Conservation (phyloP, 2,888 invertebrate genomes). For the Pomacea canaliculata region DNA sequence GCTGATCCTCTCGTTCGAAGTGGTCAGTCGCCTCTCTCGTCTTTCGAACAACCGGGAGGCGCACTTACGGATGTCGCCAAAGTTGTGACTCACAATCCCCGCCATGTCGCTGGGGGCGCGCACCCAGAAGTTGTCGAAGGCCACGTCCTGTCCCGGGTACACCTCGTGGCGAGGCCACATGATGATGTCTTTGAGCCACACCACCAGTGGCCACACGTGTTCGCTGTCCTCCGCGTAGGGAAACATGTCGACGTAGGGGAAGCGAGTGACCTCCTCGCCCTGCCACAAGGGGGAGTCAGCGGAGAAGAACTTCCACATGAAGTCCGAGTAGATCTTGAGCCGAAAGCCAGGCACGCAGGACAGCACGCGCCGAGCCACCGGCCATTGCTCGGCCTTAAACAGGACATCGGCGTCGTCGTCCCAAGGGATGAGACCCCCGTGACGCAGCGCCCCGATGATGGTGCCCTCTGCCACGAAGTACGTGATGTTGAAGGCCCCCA, state of each 20-base stretch:
- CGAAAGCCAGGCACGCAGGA: slow-evolving; percentile 31
- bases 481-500: slow-evolving; percentile 31
- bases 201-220: slow-evolving; percentile 32
- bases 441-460: slow-evolving; percentile 29
- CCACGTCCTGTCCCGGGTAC: slow-evolving; percentile 7
- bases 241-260: slow-evolving; percentile 34
- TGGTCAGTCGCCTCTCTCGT: slow-evolving; percentile 24
- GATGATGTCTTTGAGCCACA: slow-evolving; percentile 34
- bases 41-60: slow-evolving; percentile 29
- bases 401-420: slow-evolving; percentile 32
- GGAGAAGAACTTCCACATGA: slow-evolving; percentile 34
- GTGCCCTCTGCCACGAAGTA: slow-evolving; percentile 31
- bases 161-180: slow-evolving; percentile 22
- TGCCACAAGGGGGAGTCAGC: slow-evolving; percentile 28
- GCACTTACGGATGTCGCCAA: slow-evolving; percentile 24
- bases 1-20: slow-evolving; percentile 15
- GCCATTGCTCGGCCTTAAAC: slow-evolving; percentile 30
- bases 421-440: slow-evolving; percentile 34
- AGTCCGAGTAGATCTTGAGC: slow-evolving; percentile 32
- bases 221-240: slow-evolving; percentile 29
- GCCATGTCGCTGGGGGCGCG: slow-evolving; percentile 13
- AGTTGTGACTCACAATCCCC: slow-evolving; percentile 11
- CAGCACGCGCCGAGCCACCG: slow-evolving; percentile 26
- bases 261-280: slow-evolving; percentile 25
- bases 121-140: slow-evolving; percentile 18